Evolutionary conservation across 2,113 vertebrate species (phyloP), one percentile per base, ranked within the genome.

Genomic region (Brachionichthys hirsutus): DNA sequence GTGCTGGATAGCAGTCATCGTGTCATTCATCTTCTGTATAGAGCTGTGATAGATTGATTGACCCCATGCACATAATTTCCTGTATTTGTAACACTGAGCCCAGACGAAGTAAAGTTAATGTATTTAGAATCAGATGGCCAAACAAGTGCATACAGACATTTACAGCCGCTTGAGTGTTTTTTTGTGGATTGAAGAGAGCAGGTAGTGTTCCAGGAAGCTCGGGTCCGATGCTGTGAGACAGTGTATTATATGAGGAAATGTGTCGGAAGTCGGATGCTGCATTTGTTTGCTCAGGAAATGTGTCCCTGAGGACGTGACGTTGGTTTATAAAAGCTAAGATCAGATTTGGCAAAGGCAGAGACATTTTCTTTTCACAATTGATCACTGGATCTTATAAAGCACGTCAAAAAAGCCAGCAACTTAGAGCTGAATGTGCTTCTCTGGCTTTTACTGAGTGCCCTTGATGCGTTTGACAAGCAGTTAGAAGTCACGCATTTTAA

Each of bases 371-470:
- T 30, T 30, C 4, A 30, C 24, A 30, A 30, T 30, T 30, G 24
- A 4, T 30, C 24, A 2, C 24, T 30, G 24, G 24, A 6, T 30
- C 24, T 30, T 30, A 30, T 8, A 30, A 30, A 13, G 22, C 63
- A 50, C 67, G 74, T 73, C 35, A 24, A 30, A 16, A 76, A 75
- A 61, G 54, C 54, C 58, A 57, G 46, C 46, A 61, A 11, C 62
- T 62, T 71, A 67, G 35, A 56, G 71, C 65, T 76, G 72, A 80
- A 73, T 78, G 48, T 73, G 71, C 66, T 62, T 42, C 71, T 74
- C 47, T 62, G 65, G 22, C 49, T 64, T 83, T 84, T 77, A 84
- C 65, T 73, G 65, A 47, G 72, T 81, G 80, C 72, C 79, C 58
- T 48, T 77, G 67, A 77, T 81, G 75, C 71, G 51, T 74, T 75